These are phyloP conservation scores for Ophonus ardosiacus DNA, from an alignment of 2,888 invertebrate species.

Conservation along the genomic window DNA sequence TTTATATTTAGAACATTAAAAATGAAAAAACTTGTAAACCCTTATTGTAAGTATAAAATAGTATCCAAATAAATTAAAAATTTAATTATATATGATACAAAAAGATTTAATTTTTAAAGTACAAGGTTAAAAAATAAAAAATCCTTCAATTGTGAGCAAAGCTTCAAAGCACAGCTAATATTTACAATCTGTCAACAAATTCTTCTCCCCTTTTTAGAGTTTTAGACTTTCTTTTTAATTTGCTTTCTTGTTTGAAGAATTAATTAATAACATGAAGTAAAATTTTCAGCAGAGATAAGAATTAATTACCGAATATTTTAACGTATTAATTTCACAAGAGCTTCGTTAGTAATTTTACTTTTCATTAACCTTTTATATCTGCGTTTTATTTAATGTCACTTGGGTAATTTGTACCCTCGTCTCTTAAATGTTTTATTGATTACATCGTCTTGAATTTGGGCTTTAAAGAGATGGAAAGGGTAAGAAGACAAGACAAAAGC, in stretches of 20 bases:
- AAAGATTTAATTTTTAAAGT: neutral
- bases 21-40: too few relatives aligned
- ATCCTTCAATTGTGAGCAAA: neutral
- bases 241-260: slow-evolving; percentile 13
- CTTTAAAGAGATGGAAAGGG: neutral
- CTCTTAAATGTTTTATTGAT: slow-evolving; percentile 45
- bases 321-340: slow-evolving; percentile 37
- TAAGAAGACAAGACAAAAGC: neutral
- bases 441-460: neutral
- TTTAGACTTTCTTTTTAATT: slow-evolving; percentile 21
- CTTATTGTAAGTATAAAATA: too few relatives aligned
- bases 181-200: slow-evolving; percentile 20
- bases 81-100: neutral
- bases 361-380: slow-evolving; percentile 33
- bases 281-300: slow-evolving; percentile 9
- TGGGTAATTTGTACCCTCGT: slow-evolving; percentile 34
- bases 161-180: neutral
- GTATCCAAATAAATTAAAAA: too few relatives aligned
- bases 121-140: neutral
- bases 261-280: slow-evolving; percentile 33
- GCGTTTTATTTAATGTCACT: slow-evolving; percentile 48
- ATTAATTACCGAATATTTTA: slow-evolving; percentile 44
- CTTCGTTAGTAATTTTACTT: slow-evolving; percentile 28
- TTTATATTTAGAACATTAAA: too few relatives aligned
- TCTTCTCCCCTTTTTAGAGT: neutral